These are phyloP conservation scores for Natrix natrix DNA, from an alignment of 2,797 vertebrate genomes.

Conservation along the genomic window DNA sequence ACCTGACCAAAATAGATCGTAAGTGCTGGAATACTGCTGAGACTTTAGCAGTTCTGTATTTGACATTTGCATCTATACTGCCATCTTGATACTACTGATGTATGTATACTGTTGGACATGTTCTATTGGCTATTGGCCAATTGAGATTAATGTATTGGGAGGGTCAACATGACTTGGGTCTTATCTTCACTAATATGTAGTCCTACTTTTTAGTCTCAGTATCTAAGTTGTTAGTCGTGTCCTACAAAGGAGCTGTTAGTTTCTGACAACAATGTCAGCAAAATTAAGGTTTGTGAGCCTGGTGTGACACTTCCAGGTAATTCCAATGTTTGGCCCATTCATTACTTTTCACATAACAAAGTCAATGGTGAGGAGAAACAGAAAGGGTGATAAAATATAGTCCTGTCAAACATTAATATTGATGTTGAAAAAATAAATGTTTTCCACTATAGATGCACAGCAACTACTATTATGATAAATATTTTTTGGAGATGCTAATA, in stretches of 20 bases:
- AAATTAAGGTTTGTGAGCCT: not conserved
- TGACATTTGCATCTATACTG: not conserved
- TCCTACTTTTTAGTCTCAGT: not conserved
- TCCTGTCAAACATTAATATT: not conserved
- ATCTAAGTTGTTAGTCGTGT: not conserved
- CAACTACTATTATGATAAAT: not conserved
- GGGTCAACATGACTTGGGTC: not conserved
- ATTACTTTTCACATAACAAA: not conserved
- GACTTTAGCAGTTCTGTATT: not conserved
- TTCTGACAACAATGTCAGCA: not conserved
- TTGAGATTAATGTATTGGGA: not conserved
- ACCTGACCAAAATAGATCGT: not conserved
- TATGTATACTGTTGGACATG: not conserved
- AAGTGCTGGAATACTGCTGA: not conserved
- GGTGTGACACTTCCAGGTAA: not conserved
- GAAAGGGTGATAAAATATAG: not conserved
- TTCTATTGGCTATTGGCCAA: not conserved
- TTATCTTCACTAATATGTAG: not conserved
- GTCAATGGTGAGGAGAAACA: not conserved
- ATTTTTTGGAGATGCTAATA: not conserved
- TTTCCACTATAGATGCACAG: not conserved
- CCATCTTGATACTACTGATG: not conserved
- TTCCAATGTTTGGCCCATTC: not conserved
- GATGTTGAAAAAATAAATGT: not conserved
- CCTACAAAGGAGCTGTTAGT: not conserved